A percentile compares a stretch with the other conserved stretches of the same genome.
Conservation (phyloP, 35 echinoderm and acorn worm species). For the Chiridota heheva region DNA sequence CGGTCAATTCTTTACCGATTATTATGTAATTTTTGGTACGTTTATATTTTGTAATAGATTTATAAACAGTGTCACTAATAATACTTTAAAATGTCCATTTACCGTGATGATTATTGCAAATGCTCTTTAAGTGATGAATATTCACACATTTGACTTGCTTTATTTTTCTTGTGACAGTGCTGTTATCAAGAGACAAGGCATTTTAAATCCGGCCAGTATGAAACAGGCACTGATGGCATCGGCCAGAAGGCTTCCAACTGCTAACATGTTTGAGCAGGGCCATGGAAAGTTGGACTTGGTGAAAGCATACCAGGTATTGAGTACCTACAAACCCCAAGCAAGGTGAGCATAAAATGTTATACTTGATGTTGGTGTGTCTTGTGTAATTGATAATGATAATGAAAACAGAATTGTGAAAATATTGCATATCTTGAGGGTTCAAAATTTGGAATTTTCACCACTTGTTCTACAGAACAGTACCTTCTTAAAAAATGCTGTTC, state of each 20-base stretch:
- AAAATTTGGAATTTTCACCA: too few species aligned
- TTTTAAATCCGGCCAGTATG: slow-evolving; percentile 96
- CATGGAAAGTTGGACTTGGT: slow-evolving; percentile 95
- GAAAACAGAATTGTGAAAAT: too few species aligned
- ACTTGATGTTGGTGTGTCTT: not conserved
- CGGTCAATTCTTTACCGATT: too few species aligned
- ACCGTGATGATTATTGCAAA: too few species aligned
- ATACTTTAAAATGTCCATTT: too few species aligned
- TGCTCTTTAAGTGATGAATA: too few species aligned
- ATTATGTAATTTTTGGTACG: too few species aligned
- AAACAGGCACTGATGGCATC: slow-evolving; percentile 99
- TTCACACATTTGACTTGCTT: too few species aligned
- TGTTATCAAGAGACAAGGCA: slow-evolving; percentile 62
- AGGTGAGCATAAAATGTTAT: slow-evolving; percentile 55
- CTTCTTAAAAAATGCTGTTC: too few species aligned
- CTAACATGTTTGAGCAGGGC: slow-evolving; percentile 99
- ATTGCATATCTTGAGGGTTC: not conserved
- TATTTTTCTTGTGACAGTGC: slow-evolving; percentile 30
- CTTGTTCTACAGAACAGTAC: too few species aligned
- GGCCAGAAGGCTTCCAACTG: slow-evolving; percentile 69
- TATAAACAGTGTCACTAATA: too few species aligned
- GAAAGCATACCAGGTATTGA: slow-evolving; percentile 89
- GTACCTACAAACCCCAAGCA: slow-evolving; percentile 96
- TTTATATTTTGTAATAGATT: too few species aligned
- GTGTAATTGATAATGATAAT: not conserved